Percentiles rank a stretch among this genome's conserved stretches.
These are phyloP conservation scores for Heliconius melpomene DNA, from an alignment of 1,140 invertebrate species.

Conservation along the genomic window DNA sequence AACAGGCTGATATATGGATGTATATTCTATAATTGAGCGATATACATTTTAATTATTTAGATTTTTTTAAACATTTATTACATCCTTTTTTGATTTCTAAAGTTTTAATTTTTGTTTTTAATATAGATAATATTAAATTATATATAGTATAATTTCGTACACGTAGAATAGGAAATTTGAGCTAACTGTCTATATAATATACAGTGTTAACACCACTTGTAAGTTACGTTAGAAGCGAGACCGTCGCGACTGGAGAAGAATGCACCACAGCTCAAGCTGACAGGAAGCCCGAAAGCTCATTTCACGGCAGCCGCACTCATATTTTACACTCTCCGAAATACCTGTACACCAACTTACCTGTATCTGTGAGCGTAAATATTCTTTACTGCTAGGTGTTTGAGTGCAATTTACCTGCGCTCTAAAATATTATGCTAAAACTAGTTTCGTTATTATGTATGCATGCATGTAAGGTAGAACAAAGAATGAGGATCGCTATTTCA, in stretches of 20 bases:
- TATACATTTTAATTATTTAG: no score
- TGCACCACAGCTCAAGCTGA: conserved; percentile 57
- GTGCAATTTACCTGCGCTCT: conserved; percentile 47
- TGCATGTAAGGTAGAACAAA: conserved; percentile 57
- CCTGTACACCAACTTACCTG: conserved; percentile 49
- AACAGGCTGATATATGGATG: no score
- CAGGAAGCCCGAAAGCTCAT: conserved; percentile 67
- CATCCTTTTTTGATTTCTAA: no score
- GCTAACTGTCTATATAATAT: neutral
- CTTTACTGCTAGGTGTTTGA: conserved; percentile 53
- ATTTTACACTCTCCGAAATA: conserved; percentile 72
- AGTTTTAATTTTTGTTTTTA: no score
- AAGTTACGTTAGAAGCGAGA: neutral
- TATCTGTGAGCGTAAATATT: conserved; percentile 50
- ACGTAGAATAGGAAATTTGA: neutral
- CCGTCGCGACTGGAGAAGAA: conserved; percentile 45
- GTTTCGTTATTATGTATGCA: conserved; percentile 58
- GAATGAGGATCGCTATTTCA: conserved; percentile 52
- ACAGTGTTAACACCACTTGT: neutral
- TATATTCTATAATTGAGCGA: no score
- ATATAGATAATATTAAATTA: no score
- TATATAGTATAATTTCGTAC: no score
- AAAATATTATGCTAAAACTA: conserved; percentile 48
- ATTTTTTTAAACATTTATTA: no score
- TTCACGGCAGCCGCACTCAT: conserved; percentile 70